These are phyloP conservation scores for Rhincodon typus DNA, from an alignment of 2,797 vertebrate species.

Conservation along the genomic window DNA sequence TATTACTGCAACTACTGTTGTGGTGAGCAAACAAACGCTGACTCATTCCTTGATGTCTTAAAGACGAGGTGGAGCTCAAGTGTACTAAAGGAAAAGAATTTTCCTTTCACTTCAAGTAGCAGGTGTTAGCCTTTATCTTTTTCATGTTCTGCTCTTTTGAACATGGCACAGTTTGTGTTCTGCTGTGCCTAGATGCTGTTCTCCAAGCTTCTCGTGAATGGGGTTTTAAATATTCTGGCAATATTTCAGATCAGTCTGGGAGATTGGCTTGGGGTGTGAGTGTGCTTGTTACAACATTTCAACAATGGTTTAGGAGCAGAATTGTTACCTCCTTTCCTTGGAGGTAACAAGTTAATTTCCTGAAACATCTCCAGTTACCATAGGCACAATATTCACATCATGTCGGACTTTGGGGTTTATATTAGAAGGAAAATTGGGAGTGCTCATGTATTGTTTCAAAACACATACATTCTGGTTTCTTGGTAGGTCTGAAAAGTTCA, in stretches of 20 bases:
- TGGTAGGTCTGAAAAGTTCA: not conserved
- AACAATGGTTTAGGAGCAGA: too few species aligned
- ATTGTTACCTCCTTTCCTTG: not conserved
- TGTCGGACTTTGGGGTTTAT: too few species aligned
- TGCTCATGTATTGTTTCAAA: not conserved
- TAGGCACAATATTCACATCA: not conserved
- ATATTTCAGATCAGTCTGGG: not conserved
- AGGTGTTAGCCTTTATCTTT: not conserved
- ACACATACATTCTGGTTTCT: not conserved
- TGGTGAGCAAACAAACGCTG: not conserved
- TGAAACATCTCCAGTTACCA: not conserved
- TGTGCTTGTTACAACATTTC: not conserved
- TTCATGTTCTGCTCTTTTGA: not conserved
- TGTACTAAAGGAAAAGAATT: not conserved
- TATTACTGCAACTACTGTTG: not conserved
- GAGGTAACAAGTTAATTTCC: not conserved
- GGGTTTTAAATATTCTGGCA: not conserved
- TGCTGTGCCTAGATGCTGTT: not conserved
- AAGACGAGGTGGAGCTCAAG: not conserved
- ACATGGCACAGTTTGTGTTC: not conserved
- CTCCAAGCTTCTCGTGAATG: not conserved
- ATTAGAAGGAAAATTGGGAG: not conserved
- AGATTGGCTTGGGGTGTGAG: not conserved
- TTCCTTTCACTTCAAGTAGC: not conserved
- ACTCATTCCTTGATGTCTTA: not conserved